Base-by-base conservation (phyloP, 2,113 vertebrate species). In the Pao palembangensis region DNA sequence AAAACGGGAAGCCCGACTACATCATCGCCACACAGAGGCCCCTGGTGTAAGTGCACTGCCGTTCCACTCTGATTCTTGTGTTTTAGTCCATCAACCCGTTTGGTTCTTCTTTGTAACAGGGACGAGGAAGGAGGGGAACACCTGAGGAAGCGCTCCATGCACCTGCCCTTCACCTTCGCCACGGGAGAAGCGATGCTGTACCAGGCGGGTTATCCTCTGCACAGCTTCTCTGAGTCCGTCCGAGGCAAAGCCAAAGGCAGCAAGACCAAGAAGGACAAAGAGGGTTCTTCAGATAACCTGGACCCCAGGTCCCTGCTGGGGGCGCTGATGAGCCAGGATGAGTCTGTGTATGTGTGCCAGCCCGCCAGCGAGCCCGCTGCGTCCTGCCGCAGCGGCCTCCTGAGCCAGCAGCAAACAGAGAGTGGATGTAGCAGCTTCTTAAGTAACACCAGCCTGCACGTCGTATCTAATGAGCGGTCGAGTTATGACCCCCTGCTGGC, bases 81-180 rank as follows among this genome's bases (percentile, higher is more conserved):
- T 12, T 48, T n/a, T 3, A 1, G 1, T 15, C 6, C 0, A 7
- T 43, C 21, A 0, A 5, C 59, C 2, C 18, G 6, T 43, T 73
- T 0, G 61, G 38, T 14, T 49, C 11, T 17, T 49, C 18, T 42
- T 4, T n/a, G 3, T 53, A 1, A 21, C 81, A 95, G 94, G 42
- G 91, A 93, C 0, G 91, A 93, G 71, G 93, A 94, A 67, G 93
- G 93, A 70, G 91, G 91, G 12, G 92, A 93, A 14, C 90, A 94
- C 81, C 88, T 94, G 78, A 80, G 15, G 46, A 93, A 93, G 63
- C 71, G 91, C 0, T 91, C 92, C 2, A 62, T 90, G 82, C 91
- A 92, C 54, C 90, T 93, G 21, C 94, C 93, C 1, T 94, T 95
- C 51, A 93, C 92, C 64, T 94, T 92, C 23, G 82, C 91, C 28